Base-by-base conservation (phyloP, 2,113 vertebrate genomes). In the Acanthisitta chloris region DNA sequence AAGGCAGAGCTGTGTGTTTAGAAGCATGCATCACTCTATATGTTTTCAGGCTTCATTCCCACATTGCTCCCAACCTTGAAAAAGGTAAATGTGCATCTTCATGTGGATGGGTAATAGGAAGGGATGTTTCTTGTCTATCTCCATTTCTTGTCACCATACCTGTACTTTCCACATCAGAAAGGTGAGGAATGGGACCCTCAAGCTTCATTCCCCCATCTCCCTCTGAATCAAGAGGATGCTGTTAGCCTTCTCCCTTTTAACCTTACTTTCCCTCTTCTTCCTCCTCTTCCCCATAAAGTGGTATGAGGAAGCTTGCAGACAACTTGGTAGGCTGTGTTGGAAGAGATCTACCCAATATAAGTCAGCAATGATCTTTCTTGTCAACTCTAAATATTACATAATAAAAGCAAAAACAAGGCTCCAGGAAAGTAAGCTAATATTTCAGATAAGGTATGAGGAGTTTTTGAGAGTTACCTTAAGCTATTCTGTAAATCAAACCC, bases 11-110 rank as follows among this genome's bases (percentile, higher is more conserved):
- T 62, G 23, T 20, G 25, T 46, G 48, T 34, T 90, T 46, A 33
- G 10, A 76, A 85, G 40, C 16, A 40, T 52, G 26, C 20, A 82
- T 42, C 71, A 67, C 25, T 21, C 54, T 52, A 8, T 23, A 31
- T 12, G 14, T 36, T 83, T 73, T 42, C 64, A 77, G 71, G 34
- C 33, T 25, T 90, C 58, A 8, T 52, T 65, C 58, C 58, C 48
- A 69, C 14, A n/a, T 43, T 43, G 40, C 21, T 92, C n/a, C 18
- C 23, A 61, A 15, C 26, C 11, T 19, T n/a, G 24, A 49, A 20
- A 69, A 81, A 58, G 26, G 46, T n/a, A 66, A 88, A 93, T 3
- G 4, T 0, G 3, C 0, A 0, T 43, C 18, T 67, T 55, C 79
- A 17, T 43, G 17, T 76, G 19, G 4, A 46, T 9, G 21, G 8